Base-by-base conservation (phyloP, 1,140 invertebrate genomes). In the Prorops nasuta region DNA sequence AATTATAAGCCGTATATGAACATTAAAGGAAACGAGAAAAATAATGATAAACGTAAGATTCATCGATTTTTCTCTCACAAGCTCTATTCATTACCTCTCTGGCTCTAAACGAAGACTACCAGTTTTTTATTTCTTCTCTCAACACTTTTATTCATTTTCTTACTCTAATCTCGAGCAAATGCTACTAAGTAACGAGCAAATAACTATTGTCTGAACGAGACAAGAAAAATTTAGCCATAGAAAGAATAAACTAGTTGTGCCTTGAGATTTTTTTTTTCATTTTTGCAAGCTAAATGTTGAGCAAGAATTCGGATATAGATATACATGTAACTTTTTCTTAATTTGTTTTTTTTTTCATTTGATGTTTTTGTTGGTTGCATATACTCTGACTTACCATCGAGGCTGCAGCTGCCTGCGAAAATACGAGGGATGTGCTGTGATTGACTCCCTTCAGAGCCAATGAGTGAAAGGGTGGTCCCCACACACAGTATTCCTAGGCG, bases 381-480 rank as follows among this genome's bases (percentile, higher is more conserved):
- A 68, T 68, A 64, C 67, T 67, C 69, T 68, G 63, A 72, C 69
- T 72, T 72, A 72, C 69, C 69, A 53, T 64, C 59, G 60, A 71
- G 61, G 59, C 66, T 69, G 67, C 64, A 60, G 65, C 65, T 49
- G 66, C 66, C 67, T 71, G 65, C 58, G 65, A 72, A 67, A 72
- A 64, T 64, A 69, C 64, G 63, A 69, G 67, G 62, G 69, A 53
- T 71, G 68, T 71, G 67, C 61, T 69, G 66, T 69, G 61, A 70
- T 70, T 67, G 65, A 68, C 69, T 72, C 69, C 63, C 68, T 71
- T 72, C 69, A 69, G 68, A 71, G 69, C 68, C 69, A 72, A 69
- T 63, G 67, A 69, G 66, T 67, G 66, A 69, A 62, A 69, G 60
- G 62, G 66, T 66, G 63, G 64, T 63, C 56, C 60, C 60, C 68